Conservation (phyloP, 1,140 invertebrate species). For the Brachionus koreanus region DNA sequence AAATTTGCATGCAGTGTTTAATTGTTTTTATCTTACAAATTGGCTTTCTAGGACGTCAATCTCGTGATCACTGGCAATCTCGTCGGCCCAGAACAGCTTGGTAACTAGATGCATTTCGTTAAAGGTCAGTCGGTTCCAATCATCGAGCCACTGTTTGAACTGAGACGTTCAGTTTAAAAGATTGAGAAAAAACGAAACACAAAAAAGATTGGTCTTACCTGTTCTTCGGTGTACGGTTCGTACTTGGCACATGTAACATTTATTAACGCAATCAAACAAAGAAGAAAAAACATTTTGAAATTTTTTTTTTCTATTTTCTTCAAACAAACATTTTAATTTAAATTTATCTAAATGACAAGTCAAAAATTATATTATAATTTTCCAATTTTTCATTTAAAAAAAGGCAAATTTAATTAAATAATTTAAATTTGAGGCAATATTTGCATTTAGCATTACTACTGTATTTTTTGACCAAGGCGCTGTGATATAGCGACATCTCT, state of each 20-base stretch:
- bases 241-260: not conserved
- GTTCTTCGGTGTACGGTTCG: not conserved
- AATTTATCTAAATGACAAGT: no score
- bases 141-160: not conserved
- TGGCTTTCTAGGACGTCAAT: not conserved
- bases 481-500: no score
- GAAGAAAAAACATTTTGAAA: not conserved
- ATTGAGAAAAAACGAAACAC: not conserved
- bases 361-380: no score
- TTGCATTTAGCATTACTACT: no score
- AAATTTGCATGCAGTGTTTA: not conserved
- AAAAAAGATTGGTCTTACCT: not conserved
- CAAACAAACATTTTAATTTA: no score
- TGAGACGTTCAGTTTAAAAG: not conserved
- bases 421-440: no score
- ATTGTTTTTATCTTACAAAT: slow-evolving; percentile 18
- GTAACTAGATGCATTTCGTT: slow-evolving; percentile 3
- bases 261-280: not conserved
- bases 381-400: no score
- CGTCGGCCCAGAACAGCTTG: not conserved
- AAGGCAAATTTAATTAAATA: no score
- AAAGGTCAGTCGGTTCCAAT: not conserved
- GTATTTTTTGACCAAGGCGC: no score
- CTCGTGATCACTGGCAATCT: not conserved
- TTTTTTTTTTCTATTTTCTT: not conserved